phyloP scores from a whole-genome alignment of 64 coral and sea anemone species.

The Pachyseris speciosa region DNA sequence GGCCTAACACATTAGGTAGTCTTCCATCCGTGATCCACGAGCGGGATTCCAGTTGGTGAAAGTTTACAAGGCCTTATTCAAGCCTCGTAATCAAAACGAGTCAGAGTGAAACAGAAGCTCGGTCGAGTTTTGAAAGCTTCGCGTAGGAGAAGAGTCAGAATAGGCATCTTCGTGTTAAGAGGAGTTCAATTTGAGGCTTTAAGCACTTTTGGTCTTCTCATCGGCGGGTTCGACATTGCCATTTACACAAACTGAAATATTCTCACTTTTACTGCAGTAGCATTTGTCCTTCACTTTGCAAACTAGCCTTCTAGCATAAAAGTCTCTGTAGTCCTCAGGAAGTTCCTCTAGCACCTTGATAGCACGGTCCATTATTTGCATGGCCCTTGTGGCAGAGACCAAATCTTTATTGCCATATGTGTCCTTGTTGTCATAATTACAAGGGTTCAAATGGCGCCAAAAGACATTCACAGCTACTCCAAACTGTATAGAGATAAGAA shows the following conservation, averaged over 20 bases:
- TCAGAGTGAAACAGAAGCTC: too few species aligned
- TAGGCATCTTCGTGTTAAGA: too few species aligned
- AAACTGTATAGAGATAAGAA: slow-evolving; percentile 66
- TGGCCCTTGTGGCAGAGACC: slow-evolving; percentile 75
- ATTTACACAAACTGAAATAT: not conserved
- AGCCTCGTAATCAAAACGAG: too few species aligned
- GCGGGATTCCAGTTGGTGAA: too few species aligned
- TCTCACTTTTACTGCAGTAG: not conserved
- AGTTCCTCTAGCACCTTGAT: slow-evolving; percentile 77
- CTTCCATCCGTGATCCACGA: too few species aligned
- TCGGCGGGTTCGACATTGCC: not conserved
- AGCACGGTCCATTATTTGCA: slow-evolving; percentile 91
- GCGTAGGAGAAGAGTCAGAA: too few species aligned
- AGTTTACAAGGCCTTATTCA: too few species aligned
- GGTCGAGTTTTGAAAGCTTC: too few species aligned
- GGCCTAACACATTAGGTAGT: too few species aligned
- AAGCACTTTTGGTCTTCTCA: not conserved
- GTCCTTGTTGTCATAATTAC: slow-evolving; percentile 82
- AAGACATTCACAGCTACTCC: slow-evolving; percentile 96
- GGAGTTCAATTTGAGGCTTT: not conserved
- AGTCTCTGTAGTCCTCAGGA: slow-evolving; percentile 86
- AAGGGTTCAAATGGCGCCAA: slow-evolving; percentile 80
- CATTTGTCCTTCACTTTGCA: slow-evolving; percentile 24
- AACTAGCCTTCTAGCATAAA: slow-evolving; percentile 55
- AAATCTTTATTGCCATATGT: slow-evolving; percentile 93